Conservation (phyloP, 1,140 invertebrate genomes). For the Megathymus violae region DNA sequence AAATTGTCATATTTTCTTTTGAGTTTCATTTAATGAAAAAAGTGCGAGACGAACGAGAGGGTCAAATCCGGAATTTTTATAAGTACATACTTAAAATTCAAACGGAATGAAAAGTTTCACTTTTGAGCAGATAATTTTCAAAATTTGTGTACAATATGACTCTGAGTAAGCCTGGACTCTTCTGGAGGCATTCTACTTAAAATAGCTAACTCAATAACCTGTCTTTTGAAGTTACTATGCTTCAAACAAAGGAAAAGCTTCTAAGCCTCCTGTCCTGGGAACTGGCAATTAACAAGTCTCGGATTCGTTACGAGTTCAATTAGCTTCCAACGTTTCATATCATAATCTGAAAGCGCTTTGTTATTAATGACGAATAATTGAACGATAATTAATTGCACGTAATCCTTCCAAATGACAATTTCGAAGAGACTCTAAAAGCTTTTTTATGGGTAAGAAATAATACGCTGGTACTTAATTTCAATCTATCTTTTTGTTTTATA, state of each 20-base stretch:
- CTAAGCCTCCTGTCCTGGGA: slow-evolving; percentile 57
- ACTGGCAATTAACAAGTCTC: slow-evolving; percentile 77
- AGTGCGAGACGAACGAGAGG: slow-evolving; percentile 49
- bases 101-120: slow-evolving; percentile 48
- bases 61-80: slow-evolving; percentile 69
- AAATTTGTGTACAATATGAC: slow-evolving; percentile 62
- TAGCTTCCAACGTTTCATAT: slow-evolving; percentile 78
- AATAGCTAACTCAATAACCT: slow-evolving; percentile 63
- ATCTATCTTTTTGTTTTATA: slow-evolving; percentile 52
- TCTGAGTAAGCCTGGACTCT: slow-evolving; percentile 25
- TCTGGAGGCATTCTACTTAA: slow-evolving; percentile 53
- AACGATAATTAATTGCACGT: slow-evolving; percentile 71
- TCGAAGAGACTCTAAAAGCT: slow-evolving; percentile 52
- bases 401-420: slow-evolving; percentile 62
- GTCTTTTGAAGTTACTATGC: slow-evolving; percentile 63
- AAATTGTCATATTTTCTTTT: slow-evolving; percentile 77
- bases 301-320: slow-evolving; percentile 75
- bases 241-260: slow-evolving; percentile 63
- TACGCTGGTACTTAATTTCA: slow-evolving; percentile 46
- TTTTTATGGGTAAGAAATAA: slow-evolving; percentile 56
- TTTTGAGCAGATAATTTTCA: slow-evolving; percentile 46
- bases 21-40: slow-evolving; percentile 62
- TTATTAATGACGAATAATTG: slow-evolving; percentile 52
- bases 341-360: slow-evolving; percentile 79
- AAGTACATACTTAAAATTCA: slow-evolving; percentile 61